Evolutionary conservation across 2,888 invertebrate genomes (phyloP), one percentile per base, ranked within the genome.

Genomic region (Harpalus rubripes): DNA sequence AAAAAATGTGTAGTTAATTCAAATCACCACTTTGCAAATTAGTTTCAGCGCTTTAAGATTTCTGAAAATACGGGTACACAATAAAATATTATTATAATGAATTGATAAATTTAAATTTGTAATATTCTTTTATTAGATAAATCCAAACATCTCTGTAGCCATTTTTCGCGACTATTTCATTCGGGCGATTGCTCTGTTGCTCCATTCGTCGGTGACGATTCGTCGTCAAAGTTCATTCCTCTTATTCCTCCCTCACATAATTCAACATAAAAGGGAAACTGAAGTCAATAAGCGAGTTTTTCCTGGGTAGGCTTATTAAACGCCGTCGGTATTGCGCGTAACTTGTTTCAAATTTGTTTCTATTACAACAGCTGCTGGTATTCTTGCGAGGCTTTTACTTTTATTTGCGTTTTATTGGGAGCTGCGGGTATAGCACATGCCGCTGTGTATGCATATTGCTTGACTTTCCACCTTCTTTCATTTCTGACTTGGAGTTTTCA

Each of bases 221-320:
- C 12, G 44, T 61, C 61, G 61, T 61, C 18, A 18, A 8, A 78
- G 78, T 78, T 78, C 78, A 78, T 78, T 78, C 78, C 16, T 7
- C 32, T 76, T 76, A 56, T 72, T 44, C 52, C 74, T 26, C 39
- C 81, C 65, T 52, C 81, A 65, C 81, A 65, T 81, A 44, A 81
- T 81, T 81, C 63, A 81, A 52, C 65, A 81, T 65, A 52, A 81
- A 80, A 81, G 65, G 65, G 65, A 63, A 65, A 81, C 52, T 81
- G 65, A 44, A 81, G 81, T 81, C 44, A 81, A 44, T 81, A 44
- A 81, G 65, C 44, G 16, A 81, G 41, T 81, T 61, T 78, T 78
- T 78, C n/a, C 78, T 8, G 32, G 6, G 16, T 18, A 56, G 76
- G 22, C 78, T 78, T 78, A 78, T 78, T 78, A 78, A 58, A 78